phyloP scores from a whole-genome alignment of 2,888 invertebrate species.

The Halictus ligatus region DNA sequence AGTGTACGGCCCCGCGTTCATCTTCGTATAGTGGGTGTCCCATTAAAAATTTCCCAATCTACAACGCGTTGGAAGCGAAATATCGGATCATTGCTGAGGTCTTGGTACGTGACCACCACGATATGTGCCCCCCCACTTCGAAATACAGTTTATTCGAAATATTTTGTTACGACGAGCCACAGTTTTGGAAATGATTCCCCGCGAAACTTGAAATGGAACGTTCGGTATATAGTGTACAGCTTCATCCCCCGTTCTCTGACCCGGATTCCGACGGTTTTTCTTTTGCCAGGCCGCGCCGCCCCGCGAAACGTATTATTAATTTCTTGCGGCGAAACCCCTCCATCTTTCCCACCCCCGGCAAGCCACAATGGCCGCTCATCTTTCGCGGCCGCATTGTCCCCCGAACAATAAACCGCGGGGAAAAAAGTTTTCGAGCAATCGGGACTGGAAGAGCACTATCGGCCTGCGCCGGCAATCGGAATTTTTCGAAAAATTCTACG shows the following conservation, averaged over 20 bases:
- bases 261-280: conserved; percentile 32
- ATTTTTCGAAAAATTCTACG: neutral
- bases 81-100: too few species aligned
- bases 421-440: conserved; percentile 12
- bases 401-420: neutral
- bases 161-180: neutral
- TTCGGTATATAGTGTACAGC: neutral
- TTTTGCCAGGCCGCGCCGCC: neutral
- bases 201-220: neutral
- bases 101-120: too few species aligned
- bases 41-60: neutral
- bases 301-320: conserved; percentile 37
- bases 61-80: neutral
- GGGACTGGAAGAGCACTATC: neutral
- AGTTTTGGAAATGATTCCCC: neutral
- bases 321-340: conserved; percentile 23
- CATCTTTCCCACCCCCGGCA: neutral
- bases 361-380: neutral
- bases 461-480: neutral
- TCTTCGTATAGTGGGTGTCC: neutral
- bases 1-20: neutral
- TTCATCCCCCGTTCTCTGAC: conserved; percentile 14
- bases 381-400: conserved; percentile 17
- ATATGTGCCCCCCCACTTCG: too few species aligned
- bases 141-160: neutral